These are phyloP conservation scores for Eublepharis macularius DNA, from an alignment of 2,113 vertebrate genomes.

Conservation along the genomic window DNA sequence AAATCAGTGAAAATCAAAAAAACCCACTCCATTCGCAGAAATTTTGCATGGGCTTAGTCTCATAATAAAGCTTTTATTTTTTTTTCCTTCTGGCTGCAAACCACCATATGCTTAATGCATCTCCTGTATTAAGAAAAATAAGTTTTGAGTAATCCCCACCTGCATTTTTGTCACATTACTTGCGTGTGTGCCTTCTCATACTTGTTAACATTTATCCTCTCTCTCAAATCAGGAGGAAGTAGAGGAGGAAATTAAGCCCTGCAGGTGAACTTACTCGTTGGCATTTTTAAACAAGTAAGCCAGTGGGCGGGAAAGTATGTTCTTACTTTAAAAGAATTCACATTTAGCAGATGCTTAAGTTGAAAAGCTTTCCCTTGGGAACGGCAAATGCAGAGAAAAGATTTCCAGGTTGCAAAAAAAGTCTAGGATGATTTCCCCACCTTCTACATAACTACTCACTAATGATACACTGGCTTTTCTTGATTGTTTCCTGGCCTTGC, in stretches of 20 bases:
- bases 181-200: background rate
- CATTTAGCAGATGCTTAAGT: constrained; percentile 20
- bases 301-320: constrained; percentile 13
- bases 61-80: background rate
- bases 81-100: background rate
- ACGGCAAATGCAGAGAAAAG: background rate
- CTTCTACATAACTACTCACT: background rate
- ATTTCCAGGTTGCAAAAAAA: constrained; percentile 8
- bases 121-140: background rate
- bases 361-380: background rate
- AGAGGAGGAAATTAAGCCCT: background rate
- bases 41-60: too few species aligned
- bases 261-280: constrained; percentile 11
- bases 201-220: background rate
- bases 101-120: background rate
- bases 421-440: background rate
- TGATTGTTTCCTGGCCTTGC: background rate
- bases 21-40: too few species aligned
- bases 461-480: background rate
- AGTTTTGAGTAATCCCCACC: background rate
- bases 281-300: constrained; percentile 13
- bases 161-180: background rate
- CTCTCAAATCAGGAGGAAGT: background rate
- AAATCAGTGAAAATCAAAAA: too few species aligned
- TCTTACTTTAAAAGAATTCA: constrained; percentile 17